A percentile compares a stretch with the other conserved stretches of the same genome.
phyloP scores from a whole-genome alignment of 2,888 invertebrate species.

The Blastobasis adustella region DNA sequence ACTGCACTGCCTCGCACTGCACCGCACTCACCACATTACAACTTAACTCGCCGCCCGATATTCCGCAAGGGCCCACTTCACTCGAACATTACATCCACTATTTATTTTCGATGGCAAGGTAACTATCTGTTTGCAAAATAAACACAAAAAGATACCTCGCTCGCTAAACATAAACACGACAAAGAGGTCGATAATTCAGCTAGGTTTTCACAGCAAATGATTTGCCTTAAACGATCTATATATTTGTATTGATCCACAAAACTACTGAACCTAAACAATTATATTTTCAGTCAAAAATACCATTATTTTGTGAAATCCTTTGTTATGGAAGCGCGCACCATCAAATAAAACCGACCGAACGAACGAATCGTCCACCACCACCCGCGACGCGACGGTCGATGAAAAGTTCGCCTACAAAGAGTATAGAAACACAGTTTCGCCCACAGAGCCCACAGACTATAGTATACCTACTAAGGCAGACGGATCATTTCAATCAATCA shows the following conservation, averaged over 20 bases:
- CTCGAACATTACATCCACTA: too few relatives aligned
- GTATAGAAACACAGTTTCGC: too few relatives aligned
- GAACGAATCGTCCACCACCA: slow-evolving; percentile 12
- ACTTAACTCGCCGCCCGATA: too few relatives aligned
- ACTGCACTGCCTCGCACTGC: slow-evolving; percentile 16
- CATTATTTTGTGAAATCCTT: slow-evolving; percentile 36
- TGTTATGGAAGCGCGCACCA: slow-evolving; percentile 18
- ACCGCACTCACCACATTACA: slow-evolving; percentile 12
- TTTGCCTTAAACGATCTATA: neutral
- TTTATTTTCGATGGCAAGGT: slow-evolving; percentile 24
- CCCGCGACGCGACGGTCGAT: slow-evolving; percentile 20
- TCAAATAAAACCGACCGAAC: slow-evolving; percentile 17
- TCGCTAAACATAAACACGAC: slow-evolving; percentile 57
- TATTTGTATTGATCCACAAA: neutral
- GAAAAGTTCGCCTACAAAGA: slow-evolving; percentile 4
- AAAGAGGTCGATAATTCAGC: slow-evolving; percentile 34
- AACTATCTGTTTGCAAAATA: slow-evolving; percentile 63
- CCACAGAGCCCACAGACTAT: too few relatives aligned
- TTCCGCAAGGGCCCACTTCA: too few relatives aligned
- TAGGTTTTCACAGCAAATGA: neutral
- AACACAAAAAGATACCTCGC: slow-evolving; percentile 51
- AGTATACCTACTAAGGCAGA: too few relatives aligned
- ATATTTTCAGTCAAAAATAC: slow-evolving; percentile 43
- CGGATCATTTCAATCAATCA: too few relatives aligned
- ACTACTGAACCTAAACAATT: slow-evolving; percentile 18